Percentiles rank a stretch among this genome's conserved stretches.
These are phyloP conservation scores for Thamnophis sirtalis DNA, from an alignment of 2,113 vertebrate species.

Conservation along the genomic window DNA sequence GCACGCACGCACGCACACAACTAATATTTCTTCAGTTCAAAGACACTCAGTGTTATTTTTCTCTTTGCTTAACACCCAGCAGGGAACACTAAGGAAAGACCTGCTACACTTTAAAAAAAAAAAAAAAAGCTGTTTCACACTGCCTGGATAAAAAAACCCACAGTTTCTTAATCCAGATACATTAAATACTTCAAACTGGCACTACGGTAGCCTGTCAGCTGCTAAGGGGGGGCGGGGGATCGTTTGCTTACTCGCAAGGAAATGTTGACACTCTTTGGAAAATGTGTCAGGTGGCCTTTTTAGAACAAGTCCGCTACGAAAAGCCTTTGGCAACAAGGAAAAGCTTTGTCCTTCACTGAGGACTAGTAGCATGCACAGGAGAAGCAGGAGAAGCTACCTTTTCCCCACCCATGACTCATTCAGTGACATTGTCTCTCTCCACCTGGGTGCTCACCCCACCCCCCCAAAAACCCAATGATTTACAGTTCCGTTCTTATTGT, in stretches of 20 bases:
- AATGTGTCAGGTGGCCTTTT: background rate
- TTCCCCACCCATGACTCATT: background rate
- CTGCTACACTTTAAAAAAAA: fast-evolving
- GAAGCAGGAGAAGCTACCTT: background rate
- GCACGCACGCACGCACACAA: fast-evolving
- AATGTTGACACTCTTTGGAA: background rate
- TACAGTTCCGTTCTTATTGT: background rate
- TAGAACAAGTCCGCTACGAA: background rate
- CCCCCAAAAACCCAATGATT: fast-evolving
- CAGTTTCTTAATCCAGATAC: background rate
- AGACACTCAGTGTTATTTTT: background rate
- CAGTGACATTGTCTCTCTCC: background rate
- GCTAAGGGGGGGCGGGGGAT: background rate
- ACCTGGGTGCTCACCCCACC: no score
- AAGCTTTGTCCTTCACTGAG: background rate
- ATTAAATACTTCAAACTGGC: conserved; percentile 7
- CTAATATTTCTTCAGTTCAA: background rate
- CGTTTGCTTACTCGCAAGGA: background rate
- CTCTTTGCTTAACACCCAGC: background rate
- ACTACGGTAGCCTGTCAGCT: background rate
- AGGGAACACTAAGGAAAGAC: background rate
- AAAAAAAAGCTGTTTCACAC: background rate
- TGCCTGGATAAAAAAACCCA: background rate
- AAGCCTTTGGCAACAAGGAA: background rate
- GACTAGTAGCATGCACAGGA: background rate